A percentile compares a stretch with the other conserved stretches of the same genome.
Conservation (phyloP, 2,797 vertebrate genomes). For the Gymnothorax reevesii region DNA sequence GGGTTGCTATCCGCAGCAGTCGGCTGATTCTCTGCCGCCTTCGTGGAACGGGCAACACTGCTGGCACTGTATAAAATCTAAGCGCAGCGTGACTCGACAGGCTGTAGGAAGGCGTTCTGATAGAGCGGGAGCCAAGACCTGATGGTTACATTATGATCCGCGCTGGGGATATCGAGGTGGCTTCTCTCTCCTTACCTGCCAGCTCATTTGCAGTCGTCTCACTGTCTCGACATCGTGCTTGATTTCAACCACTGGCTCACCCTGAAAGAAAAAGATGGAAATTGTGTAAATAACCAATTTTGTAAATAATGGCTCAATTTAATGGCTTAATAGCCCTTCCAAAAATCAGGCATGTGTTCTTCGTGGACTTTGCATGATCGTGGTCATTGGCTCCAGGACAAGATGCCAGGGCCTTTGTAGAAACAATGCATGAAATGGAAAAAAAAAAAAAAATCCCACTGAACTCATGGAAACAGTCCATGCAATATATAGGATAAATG, state of each 20-base stretch:
- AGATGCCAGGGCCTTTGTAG: background rate
- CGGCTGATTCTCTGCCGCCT: background rate
- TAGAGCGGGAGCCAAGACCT: background rate
- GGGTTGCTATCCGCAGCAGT: no score
- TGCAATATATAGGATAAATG: slow-evolving; percentile 16
- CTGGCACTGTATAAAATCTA: background rate
- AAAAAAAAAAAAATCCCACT: slow-evolving; percentile 32
- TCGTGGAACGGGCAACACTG: background rate
- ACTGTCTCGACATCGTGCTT: slow-evolving; percentile 58
- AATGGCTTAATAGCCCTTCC: no score
- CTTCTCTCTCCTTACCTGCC: slow-evolving; percentile 64
- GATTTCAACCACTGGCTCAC: slow-evolving; percentile 46
- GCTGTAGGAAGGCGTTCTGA: background rate
- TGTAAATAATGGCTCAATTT: no score
- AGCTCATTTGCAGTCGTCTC: slow-evolving; percentile 61
- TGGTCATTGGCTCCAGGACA: background rate
- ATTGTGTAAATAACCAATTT: background rate
- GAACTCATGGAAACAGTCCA: slow-evolving; percentile 23
- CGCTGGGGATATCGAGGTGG: slow-evolving; percentile 1
- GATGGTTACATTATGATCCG: slow-evolving; percentile 30
- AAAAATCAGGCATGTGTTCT: background rate
- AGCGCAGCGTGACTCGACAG: background rate
- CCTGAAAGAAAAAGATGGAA: slow-evolving; percentile 55
- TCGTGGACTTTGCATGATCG: no score
- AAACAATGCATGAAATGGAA: slow-evolving; percentile 18